A percentile compares a stretch with the other conserved stretches of the same genome.
These are phyloP conservation scores for Eristalis intricaria DNA, from an alignment of 2,888 invertebrate species.

Conservation along the genomic window DNA sequence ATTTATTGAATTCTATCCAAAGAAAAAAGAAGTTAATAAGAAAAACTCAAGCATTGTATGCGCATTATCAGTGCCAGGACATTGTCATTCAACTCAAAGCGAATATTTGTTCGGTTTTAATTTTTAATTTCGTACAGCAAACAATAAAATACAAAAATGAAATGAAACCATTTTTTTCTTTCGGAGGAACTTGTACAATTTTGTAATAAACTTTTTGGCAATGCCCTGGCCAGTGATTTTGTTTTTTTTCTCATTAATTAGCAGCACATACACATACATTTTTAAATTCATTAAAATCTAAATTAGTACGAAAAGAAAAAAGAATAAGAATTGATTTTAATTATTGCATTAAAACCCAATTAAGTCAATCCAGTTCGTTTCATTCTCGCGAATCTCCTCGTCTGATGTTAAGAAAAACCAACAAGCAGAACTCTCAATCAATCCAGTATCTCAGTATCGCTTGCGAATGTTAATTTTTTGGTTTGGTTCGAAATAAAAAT, in stretches of 20 bases:
- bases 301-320: slow-evolving; percentile 22
- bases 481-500: background rate
- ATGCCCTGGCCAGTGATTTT: slow-evolving; percentile 92
- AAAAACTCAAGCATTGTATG: slow-evolving; percentile 71
- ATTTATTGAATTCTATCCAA: background rate
- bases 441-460: slow-evolving; percentile 16
- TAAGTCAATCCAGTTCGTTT: slow-evolving; percentile 12
- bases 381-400: background rate
- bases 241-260: slow-evolving; percentile 73
- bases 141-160: slow-evolving; percentile 38
- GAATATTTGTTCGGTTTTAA: background rate
- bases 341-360: slow-evolving; percentile 46
- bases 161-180: slow-evolving; percentile 27
- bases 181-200: slow-evolving; percentile 53
- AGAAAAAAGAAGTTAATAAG: slow-evolving; percentile 16
- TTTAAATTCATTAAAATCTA: background rate
- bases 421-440: slow-evolving; percentile 14
- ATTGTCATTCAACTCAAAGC: slow-evolving; percentile 82
- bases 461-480: slow-evolving; percentile 5
- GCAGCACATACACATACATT: slow-evolving; percentile 68
- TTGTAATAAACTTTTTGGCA: slow-evolving; percentile 83
- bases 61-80: slow-evolving; percentile 84
- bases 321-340: background rate
- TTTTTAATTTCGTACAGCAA: slow-evolving; percentile 33
- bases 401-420: background rate